Conservation (phyloP, 64 coral and sea anemone species). For the Cladopsammia gracilis region DNA sequence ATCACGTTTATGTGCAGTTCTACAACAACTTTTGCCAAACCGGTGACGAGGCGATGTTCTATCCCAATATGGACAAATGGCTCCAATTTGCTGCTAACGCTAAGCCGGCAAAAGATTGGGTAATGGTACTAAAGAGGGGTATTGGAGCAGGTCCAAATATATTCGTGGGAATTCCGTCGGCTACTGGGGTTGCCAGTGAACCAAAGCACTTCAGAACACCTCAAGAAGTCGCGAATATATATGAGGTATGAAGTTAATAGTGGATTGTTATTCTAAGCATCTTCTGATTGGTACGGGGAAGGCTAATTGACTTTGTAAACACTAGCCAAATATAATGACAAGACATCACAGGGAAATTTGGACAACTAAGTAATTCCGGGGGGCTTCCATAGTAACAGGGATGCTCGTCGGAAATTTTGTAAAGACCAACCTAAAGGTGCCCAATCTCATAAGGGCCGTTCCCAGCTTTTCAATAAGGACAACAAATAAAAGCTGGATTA, state of each 20-base stretch:
- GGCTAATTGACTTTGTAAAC: too few species aligned
- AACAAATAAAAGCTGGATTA: too few species aligned
- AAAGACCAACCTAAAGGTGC: too few species aligned
- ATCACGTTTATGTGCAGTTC: slow-evolving; percentile 16
- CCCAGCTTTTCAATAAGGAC: too few species aligned
- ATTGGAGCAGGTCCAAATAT: not conserved
- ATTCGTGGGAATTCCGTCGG: slow-evolving; percentile 11
- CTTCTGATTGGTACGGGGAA: too few species aligned
- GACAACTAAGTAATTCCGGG: too few species aligned
- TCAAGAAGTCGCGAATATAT: not conserved
- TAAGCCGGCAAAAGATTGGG: not conserved
- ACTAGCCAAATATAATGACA: too few species aligned
- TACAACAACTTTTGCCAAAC: slow-evolving; percentile 14
- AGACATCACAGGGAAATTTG: too few species aligned
- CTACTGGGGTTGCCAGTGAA: not conserved
- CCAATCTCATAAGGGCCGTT: too few species aligned
- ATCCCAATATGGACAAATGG: slow-evolving; percentile 6
- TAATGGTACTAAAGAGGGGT: not conserved
- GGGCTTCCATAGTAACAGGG: too few species aligned
- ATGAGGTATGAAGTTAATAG: not conserved
- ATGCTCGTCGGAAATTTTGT: too few species aligned
- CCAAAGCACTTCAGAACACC: not conserved
- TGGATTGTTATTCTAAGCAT: too few species aligned
- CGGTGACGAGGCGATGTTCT: not conserved
- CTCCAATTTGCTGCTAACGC: not conserved